Percentiles rank a stretch among this genome's conserved stretches.
phyloP scores from a whole-genome alignment of 2,888 invertebrate species.

The Anorthoa munda region DNA sequence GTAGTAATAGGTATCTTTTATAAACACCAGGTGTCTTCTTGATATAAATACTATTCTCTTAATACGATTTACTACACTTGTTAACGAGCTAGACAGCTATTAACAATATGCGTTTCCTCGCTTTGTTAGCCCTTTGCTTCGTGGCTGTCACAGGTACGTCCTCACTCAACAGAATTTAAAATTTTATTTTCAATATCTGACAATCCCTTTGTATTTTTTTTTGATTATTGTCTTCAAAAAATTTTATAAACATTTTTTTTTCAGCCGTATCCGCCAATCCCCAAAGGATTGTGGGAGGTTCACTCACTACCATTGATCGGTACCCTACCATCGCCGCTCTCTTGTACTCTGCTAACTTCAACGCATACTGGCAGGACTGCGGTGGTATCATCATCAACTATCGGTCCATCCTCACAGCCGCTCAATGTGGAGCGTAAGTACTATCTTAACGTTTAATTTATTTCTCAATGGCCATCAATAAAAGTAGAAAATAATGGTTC shows the following conservation, averaged over 20 bases:
- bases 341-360: conserved; percentile 53
- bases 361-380: conserved; percentile 56
- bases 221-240: no score
- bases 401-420: conserved; percentile 66
- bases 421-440: conserved; percentile 55
- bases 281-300: conserved; percentile 72
- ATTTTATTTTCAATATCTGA: no score
- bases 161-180: no score
- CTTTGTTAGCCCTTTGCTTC: not conserved
- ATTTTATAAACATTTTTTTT: not conserved
- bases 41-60: no score
- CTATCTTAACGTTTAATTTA: no score
- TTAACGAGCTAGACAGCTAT: not conserved
- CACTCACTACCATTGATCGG: conserved; percentile 62
- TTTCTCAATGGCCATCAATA: no score
- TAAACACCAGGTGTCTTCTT: no score
- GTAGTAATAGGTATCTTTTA: no score
- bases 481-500: no score
- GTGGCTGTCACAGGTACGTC: not conserved
- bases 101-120: not conserved
- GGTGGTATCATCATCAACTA: conserved; percentile 69
- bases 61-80: not conserved
- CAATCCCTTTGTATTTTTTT: no score
- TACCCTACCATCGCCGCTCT: conserved; percentile 63
- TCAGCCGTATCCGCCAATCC: conserved; percentile 55